Base-by-base conservation (phyloP, 1,140 invertebrate species). In the Drosophila arawakana region DNA sequence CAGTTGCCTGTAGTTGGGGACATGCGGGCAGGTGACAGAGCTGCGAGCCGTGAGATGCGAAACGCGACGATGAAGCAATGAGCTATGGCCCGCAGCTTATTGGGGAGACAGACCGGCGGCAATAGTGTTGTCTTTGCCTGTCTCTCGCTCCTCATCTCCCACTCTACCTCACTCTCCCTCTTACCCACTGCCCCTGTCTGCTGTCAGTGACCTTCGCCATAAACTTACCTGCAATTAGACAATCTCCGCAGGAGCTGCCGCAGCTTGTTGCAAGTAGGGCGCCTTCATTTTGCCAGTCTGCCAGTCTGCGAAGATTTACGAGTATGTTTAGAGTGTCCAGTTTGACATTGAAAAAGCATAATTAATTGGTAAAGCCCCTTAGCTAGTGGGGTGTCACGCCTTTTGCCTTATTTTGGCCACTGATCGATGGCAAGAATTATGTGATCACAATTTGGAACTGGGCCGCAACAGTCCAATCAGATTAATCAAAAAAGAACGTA, bases 291-390 rank as follows among this genome's bases (percentile, higher is more conserved):
- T 68, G 41, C 13, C 74, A 30, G 25, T 30, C 55, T 39, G 57
- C 25, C 39, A 9, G 57, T 30, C 57, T 25, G 50, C 15, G 15
- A 81, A 78, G 78, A 85, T 78, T 81, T 76, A 85, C 72, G 70
- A 54, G 50, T 18, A 13, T 46, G 34, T 55, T n/a, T 35, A 62
- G 25, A 61, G 41, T 7, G 11, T 35, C 34, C 55, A 68, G 78
- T 75, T 81, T 86, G 80, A 90, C 80, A 84, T 90, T 90, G 80
- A 86, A 83, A 79, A 86, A 90, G 73, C 72, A 65, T 86, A 84
- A 86, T 81, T 90, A 90, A 90, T 90, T 86, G 75, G 68, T 65
- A 68, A 76, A 15, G 60, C 76, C 65, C 60, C 71, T 68, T 69
- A 72, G 76, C 83, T 71, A 71, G 67, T 74, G 76, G 82, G 83